Percentiles rank a stretch among this genome's conserved stretches.
These are phyloP conservation scores for Ruditapes philippinarum DNA, from an alignment of 1,140 invertebrate species.

Conservation along the genomic window DNA sequence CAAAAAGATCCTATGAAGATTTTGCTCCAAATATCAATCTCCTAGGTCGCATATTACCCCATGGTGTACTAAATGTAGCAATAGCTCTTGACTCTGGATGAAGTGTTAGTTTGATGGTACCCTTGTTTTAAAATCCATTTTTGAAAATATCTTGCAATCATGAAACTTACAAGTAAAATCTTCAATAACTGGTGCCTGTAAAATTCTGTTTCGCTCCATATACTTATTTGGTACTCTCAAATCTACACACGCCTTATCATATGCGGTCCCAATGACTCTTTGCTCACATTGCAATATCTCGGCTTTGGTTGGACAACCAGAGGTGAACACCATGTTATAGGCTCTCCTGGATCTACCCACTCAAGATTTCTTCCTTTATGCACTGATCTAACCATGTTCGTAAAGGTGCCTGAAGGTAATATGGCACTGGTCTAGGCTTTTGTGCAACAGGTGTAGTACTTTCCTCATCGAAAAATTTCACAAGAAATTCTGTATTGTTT, in stretches of 20 bases:
- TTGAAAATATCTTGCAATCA: conserved; percentile 55
- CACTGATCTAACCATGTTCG: conserved; percentile 21
- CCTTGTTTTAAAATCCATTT: conserved; percentile 57
- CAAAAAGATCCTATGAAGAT: conserved; percentile 64
- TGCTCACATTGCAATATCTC: conserved; percentile 17
- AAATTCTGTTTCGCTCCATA: conserved; percentile 57
- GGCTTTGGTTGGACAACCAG: conserved; percentile 44
- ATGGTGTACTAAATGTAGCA: conserved; percentile 51
- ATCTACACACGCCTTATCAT: conserved; percentile 65
- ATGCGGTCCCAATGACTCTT: conserved; percentile 53
- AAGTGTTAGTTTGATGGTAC: conserved; percentile 56
- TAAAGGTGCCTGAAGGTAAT: conserved; percentile 11
- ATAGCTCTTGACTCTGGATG: conserved; percentile 34
- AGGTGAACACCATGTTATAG: conserved; percentile 42
- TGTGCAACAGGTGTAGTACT: conserved; percentile 1
- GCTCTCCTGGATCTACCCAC: conserved; percentile 9
- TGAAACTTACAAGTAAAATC: conserved; percentile 62
- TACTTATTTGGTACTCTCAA: conserved; percentile 55
- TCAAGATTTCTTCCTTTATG: conserved; percentile 41
- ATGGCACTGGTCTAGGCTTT: conserved; percentile 35
- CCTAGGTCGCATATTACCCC: conserved; percentile 47
- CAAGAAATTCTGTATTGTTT: conserved; percentile 31
- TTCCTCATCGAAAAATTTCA: conserved; percentile 33
- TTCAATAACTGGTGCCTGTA: conserved; percentile 47
- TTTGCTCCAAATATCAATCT: conserved; percentile 60